These are phyloP conservation scores for Trachops cirrhosus DNA, from an alignment of 2,797 vertebrate genomes.

Conservation along the genomic window DNA sequence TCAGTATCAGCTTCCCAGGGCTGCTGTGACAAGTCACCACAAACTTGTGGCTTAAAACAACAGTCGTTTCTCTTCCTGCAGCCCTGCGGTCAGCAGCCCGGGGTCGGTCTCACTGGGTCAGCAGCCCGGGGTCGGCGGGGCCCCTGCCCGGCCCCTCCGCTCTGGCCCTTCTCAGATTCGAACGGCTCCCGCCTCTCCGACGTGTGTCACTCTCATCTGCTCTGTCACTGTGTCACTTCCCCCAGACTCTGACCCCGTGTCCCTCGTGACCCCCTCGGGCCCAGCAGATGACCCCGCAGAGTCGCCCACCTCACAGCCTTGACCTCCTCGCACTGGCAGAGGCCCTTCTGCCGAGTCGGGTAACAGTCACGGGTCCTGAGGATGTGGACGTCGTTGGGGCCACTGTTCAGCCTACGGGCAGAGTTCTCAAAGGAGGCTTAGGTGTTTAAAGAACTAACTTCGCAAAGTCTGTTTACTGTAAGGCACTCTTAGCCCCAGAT, in stretches of 20 bases:
- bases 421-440: not conserved
- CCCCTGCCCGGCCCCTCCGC: rapidly evolving
- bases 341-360: not conserved
- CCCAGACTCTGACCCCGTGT: not conserved
- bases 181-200: rapidly evolving
- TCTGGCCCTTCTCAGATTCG: not conserved
- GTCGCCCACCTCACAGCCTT: not conserved
- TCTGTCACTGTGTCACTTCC: not conserved
- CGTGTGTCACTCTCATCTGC: rapidly evolving
- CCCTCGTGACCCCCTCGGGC: not conserved
- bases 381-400: not conserved
- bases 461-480: not conserved
- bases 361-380: rapidly evolving
- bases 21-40: not conserved
- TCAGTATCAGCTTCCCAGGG: not conserved
- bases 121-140: not conserved
- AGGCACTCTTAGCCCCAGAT: not conserved
- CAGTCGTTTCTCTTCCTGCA: not conserved
- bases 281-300: not conserved
- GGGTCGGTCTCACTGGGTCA: rapidly evolving
- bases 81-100: not conserved
- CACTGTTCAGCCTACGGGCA: not conserved
- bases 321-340: too few species aligned
- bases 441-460: not conserved
- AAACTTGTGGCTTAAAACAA: not conserved